Evolutionary conservation across 2,888 invertebrate genomes (phyloP), one percentile per base, ranked within the genome.

Genomic region (Volucella bombylans): DNA sequence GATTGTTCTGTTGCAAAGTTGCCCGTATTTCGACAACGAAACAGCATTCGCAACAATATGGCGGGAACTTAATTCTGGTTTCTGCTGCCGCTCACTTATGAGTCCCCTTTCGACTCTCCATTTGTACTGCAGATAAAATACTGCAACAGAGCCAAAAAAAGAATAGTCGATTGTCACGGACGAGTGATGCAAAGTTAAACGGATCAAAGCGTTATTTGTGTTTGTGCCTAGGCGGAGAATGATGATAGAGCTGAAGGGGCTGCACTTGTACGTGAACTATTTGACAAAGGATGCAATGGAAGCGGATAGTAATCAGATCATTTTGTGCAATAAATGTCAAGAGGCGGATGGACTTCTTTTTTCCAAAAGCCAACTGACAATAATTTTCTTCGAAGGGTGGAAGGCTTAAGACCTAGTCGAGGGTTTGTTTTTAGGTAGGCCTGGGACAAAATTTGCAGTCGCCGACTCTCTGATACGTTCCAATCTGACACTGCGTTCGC

Each of bases 181-280:
- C 64, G 74, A 83, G 54, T 82, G 73, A 55, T 41, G 52, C 65
- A 65, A 83, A 83, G 73, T 83, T 74, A 83, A 83, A 83, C 41
- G 79, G 79, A 79, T 83, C 79, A 83, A 73, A 77, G 61, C 41
- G 54, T 47, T 72, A 79, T 65, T 73, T 23, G 52, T 59, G 23
- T 54, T n/a, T n/a, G 54, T 69, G 68, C 23, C 61, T 69, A 38
- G 61, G 61, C 61, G 52, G 31, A 38, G 67, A 50, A 31, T 55
- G 12, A 38, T 54, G 14, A 11, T 18, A 47, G 55, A 23, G 15
- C n/a, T 23, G 14, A 31, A 9, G 12, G 45, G 43, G 18, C 2
- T 62, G 31, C 52, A 43, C 23, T 31, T 31, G 49, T 52, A 54
- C 31, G 59, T 47, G 9, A 52, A 8, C 50, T 15, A 15, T 52